Evolutionary conservation across 2,113 vertebrate genomes (phyloP), one percentile per base, ranked within the genome.

Genomic region (Sterna hirundo): DNA sequence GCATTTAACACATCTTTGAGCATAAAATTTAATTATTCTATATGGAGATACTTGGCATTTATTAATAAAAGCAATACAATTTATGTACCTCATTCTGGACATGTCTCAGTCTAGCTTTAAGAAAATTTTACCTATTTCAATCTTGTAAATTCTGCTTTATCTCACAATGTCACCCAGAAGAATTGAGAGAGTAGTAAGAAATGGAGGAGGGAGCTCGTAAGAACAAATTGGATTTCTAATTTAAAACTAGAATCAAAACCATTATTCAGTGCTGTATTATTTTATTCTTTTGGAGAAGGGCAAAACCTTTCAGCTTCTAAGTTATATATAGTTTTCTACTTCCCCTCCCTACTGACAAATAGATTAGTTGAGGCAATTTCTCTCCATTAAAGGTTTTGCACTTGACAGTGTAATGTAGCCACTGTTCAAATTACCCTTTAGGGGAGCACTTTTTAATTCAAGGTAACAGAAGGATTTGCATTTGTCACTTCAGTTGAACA

Each of bases 331-430:
- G 91, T 93, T 96, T 96, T 85, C 72, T 95, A n/a, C 90, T 97
- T 97, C 65, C 65, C 78, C 58, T 96, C 82, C 69, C 78, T 93
- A 62, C 93, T 97, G 97, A 96, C 91, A 95, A 97, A 96, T 88
- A 95, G 80, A 98, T 97, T 91, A 93, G 87, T 72, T 58, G 83
- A 88, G 85, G 82, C 92, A 90, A 94, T 97, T 96, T 97, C 83
- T 97, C 81, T 95, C 90, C 82, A 89, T 97, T 95, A 97, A 97
- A 94, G 76, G 32, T 71, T 94, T 97, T 96, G 91, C 81, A 92
- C 92, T 94, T 97, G 93, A 97, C 86, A 93, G 72, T 93, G 36
- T 23, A 94, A 94, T 93, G 96, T 88, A 96, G 91, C 60, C 65
- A 76, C 69, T 93, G 86, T 70, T 94, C 44, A 88, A 95, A 96